phyloP scores from a whole-genome alignment of 2,797 vertebrate species.

The Paguma larvata region DNA sequence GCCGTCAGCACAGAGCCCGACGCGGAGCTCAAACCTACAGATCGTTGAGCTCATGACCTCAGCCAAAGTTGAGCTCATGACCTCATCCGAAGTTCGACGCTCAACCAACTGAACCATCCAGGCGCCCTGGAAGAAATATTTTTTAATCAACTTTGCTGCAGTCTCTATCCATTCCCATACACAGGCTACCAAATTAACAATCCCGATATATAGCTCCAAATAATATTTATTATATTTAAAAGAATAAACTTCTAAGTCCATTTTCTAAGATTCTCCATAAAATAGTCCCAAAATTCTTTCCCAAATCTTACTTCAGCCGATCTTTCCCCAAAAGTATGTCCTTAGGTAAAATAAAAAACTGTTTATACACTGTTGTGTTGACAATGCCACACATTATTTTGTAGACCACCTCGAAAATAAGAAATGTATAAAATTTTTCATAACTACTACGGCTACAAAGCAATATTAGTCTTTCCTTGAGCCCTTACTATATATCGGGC shows the following conservation, averaged over 20 bases:
- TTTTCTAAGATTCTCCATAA: not conserved
- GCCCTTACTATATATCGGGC: not conserved
- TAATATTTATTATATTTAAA: not conserved
- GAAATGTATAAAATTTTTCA: not conserved
- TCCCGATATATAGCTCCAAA: not conserved
- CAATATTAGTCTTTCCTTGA: slow-evolving; percentile 47
- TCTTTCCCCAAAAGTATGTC: not conserved
- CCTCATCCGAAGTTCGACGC: too few relatives aligned
- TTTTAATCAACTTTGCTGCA: not conserved
- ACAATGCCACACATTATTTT: slow-evolving; percentile 5
- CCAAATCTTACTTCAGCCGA: not conserved
- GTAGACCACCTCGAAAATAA: slow-evolving; percentile 21
- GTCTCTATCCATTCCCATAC: not conserved
- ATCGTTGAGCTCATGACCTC: too few relatives aligned
- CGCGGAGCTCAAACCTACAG: too few relatives aligned
- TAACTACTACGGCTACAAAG: slow-evolving; percentile 8
- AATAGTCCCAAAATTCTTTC: not conserved
- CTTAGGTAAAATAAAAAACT: slow-evolving; percentile 43
- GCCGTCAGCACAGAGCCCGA: too few relatives aligned
- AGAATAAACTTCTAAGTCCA: not conserved
- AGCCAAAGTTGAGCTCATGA: too few relatives aligned
- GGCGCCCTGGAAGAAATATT: not conserved
- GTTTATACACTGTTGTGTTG: not conserved
- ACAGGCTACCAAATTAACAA: not conserved
- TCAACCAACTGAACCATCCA: too few relatives aligned